A percentile compares a stretch with the other conserved stretches of the same genome.
phyloP scores from a whole-genome alignment of 1,140 invertebrate genomes.

The Ceratosolen fusciceps region DNA sequence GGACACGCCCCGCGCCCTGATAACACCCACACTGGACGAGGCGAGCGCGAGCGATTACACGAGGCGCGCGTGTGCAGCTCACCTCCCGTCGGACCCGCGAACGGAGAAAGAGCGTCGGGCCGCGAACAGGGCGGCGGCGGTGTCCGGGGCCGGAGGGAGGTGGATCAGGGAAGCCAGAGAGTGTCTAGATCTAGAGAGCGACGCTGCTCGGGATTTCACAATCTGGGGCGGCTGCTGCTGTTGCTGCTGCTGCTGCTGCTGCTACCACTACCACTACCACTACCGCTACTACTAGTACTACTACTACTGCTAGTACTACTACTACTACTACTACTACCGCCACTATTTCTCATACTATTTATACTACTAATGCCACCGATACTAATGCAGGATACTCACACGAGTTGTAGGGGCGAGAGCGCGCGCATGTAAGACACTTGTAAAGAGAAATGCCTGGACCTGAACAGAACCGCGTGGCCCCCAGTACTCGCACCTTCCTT shows the following conservation, averaged over 20 bases:
- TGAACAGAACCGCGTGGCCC: slow-evolving; percentile 1
- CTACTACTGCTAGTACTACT: too few relatives aligned
- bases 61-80: slow-evolving; percentile 1
- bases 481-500: slow-evolving; percentile 26
- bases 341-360: too few relatives aligned
- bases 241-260: not conserved
- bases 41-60: slow-evolving; percentile 15
- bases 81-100: not conserved
- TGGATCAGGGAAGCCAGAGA: not conserved
- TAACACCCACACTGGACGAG: slow-evolving; percentile 43
- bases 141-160: not conserved
- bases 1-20: slow-evolving; percentile 45
- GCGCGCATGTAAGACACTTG: not conserved
- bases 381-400: too few relatives aligned
- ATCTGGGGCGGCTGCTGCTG: not conserved
- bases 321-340: too few relatives aligned
- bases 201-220: slow-evolving; percentile 36
- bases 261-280: too few relatives aligned
- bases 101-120: slow-evolving; percentile 10
- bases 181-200: slow-evolving; percentile 11
- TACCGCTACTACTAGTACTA: too few relatives aligned
- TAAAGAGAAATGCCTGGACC: not conserved
- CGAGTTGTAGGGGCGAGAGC: too few relatives aligned
- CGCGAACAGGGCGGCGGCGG: too few relatives aligned
- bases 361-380: too few relatives aligned